These are phyloP conservation scores for Hanleya hanleyi DNA, from an alignment of 2,888 invertebrate genomes.

Conservation along the genomic window DNA sequence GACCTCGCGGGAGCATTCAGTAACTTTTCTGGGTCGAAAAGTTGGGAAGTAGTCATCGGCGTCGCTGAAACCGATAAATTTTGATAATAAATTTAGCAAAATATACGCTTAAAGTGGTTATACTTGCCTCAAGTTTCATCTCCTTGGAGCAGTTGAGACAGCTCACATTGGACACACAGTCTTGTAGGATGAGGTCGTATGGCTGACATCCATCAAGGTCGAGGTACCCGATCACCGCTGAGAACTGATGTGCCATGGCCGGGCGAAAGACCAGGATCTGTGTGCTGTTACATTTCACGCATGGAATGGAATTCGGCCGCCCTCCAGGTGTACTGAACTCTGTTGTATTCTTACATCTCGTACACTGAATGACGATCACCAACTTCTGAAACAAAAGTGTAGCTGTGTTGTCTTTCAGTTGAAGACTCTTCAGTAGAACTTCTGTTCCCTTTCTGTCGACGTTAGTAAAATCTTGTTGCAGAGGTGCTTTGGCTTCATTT, in stretches of 20 bases:
- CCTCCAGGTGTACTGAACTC: constrained; percentile 61
- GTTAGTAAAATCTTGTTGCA: constrained; percentile 18
- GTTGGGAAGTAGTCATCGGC: too few relatives aligned
- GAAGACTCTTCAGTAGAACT: constrained; percentile 62
- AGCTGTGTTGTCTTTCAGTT: constrained; percentile 64
- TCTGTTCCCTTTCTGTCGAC: constrained; percentile 67
- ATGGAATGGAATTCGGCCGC: constrained; percentile 54
- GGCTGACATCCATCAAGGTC: constrained; percentile 69
- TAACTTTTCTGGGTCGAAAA: too few relatives aligned
- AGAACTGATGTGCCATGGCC: constrained; percentile 66
- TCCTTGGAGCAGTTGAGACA: constrained; percentile 72
- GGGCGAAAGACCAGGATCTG: constrained; percentile 65
- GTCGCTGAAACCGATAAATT: too few relatives aligned
- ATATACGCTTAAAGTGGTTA: too few relatives aligned
- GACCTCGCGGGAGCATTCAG: too few relatives aligned
- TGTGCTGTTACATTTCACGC: constrained; percentile 63
- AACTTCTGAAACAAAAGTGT: constrained; percentile 64
- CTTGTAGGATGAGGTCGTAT: constrained; percentile 70
- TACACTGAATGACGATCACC: constrained; percentile 62
- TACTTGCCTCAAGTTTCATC: constrained; percentile 63
- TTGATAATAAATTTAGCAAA: too few relatives aligned
- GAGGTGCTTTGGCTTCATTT: constrained; percentile 21
- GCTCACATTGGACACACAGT: constrained; percentile 62
- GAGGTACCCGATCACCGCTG: constrained; percentile 69
- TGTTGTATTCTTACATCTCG: constrained; percentile 59